Conservation (phyloP, 2,113 vertebrate species). For the Beaufortia kweichowensis region DNA sequence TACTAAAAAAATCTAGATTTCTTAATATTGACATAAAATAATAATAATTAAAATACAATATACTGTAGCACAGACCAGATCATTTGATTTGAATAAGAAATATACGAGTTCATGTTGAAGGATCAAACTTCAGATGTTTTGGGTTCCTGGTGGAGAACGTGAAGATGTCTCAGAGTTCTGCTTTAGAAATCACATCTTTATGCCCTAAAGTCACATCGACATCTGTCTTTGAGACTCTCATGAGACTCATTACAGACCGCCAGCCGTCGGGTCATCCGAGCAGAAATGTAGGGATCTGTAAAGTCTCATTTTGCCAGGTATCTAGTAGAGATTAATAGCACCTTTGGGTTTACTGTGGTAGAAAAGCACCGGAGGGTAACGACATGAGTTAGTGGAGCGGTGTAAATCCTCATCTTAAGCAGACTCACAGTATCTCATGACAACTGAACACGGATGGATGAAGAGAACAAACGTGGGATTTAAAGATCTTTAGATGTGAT, state of each 20-base stretch:
- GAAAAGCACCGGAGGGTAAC: constrained; percentile 7
- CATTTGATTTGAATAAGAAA: too few relatives aligned
- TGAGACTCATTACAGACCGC: constrained; percentile 30
- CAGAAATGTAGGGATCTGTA: constrained; percentile 11
- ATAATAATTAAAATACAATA: too few relatives aligned
- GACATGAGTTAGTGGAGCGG: background rate
- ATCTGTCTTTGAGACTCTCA: background rate
- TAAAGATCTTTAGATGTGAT: background rate
- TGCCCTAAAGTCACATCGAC: background rate
- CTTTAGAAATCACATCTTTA: background rate
- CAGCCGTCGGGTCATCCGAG: background rate
- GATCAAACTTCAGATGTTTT: too few relatives aligned
- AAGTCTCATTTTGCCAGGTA: background rate
- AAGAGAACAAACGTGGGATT: background rate
- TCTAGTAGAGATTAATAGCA: background rate
- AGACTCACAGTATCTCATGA: too few relatives aligned
- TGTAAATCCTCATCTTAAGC: background rate
- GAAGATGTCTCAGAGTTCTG: too few relatives aligned
- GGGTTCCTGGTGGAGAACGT: too few relatives aligned
- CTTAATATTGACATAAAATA: too few relatives aligned
- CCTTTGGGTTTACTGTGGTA: constrained; percentile 18
- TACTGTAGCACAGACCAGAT: too few relatives aligned
- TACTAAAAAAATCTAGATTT: too few relatives aligned
- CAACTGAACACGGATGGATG: background rate
- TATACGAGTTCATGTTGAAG: too few relatives aligned